Conservation (phyloP, 1,140 invertebrate species). For the Drosophila fuyamai region DNA sequence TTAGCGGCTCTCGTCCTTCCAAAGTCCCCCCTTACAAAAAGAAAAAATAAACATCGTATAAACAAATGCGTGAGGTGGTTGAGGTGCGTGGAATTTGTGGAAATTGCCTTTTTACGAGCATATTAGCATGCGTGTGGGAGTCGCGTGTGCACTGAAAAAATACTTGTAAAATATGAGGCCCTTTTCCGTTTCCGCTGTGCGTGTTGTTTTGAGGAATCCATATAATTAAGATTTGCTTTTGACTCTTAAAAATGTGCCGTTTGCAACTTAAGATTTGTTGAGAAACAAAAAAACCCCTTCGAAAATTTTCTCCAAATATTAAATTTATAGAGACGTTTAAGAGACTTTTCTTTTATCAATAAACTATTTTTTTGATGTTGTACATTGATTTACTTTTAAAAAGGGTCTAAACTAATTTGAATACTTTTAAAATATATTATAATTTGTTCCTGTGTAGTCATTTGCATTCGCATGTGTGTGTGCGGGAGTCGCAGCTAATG, state of each 20-base stretch:
- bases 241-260: background rate
- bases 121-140: constrained; percentile 67
- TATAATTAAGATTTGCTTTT: background rate
- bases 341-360: too few relatives aligned
- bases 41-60: constrained; percentile 10
- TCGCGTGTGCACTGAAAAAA: constrained; percentile 17
- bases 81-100: constrained; percentile 70
- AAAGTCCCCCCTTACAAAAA: constrained; percentile 3
- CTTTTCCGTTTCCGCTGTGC: background rate
- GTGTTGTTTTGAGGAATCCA: background rate
- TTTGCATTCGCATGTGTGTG: constrained; percentile 63
- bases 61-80: constrained; percentile 60
- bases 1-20: constrained; percentile 50
- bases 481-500: constrained; percentile 62
- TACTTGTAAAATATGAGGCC: background rate
- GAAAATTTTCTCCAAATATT: too few relatives aligned
- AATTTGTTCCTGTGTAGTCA: constrained; percentile 26
- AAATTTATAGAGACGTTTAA: too few relatives aligned
- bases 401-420: too few relatives aligned
- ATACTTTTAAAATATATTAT: too few relatives aligned
- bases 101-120: constrained; percentile 83
- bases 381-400: too few relatives aligned
- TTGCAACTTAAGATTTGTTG: background rate
- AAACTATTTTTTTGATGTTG: too few relatives aligned
- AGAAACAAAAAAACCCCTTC: too few relatives aligned